Percentiles rank a stretch among this genome's conserved stretches.
Evolutionary conservation across 2,888 invertebrate species (phyloP).

Genomic region (Vannuccia rotundouncinata): DNA sequence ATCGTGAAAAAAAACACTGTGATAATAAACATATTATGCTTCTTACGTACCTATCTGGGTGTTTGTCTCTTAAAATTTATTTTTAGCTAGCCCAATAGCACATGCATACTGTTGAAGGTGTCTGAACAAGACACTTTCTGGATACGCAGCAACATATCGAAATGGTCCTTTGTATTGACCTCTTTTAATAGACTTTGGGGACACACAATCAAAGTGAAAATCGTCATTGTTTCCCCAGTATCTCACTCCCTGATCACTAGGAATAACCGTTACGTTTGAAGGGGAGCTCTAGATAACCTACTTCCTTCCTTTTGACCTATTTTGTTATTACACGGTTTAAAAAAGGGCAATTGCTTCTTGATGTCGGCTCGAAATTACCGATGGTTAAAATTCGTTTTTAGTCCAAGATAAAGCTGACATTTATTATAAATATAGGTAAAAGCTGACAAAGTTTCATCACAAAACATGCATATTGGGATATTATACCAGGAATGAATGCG

Average conservation of each 20-base stretch:
- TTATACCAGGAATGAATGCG: too few species aligned
- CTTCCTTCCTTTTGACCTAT: neutral
- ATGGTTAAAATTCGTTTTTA: neutral
- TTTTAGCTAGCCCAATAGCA: neutral
- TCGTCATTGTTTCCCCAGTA: constrained; percentile 24
- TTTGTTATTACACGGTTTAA: neutral
- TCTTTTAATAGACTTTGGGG: neutral
- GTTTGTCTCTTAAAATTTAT: neutral
- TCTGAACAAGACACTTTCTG: neutral
- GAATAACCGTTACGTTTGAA: neutral
- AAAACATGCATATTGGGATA: too few species aligned
- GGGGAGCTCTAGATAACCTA: neutral
- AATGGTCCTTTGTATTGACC: neutral
- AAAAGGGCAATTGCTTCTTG: neutral
- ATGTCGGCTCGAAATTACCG: neutral
- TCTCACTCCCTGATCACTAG: neutral
- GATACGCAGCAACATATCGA: neutral
- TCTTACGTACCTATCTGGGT: neutral
- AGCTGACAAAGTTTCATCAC: too few species aligned
- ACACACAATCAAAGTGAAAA: constrained; percentile 5
- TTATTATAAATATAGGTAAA: too few species aligned
- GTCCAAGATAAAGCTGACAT: too few species aligned
- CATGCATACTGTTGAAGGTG: neutral
- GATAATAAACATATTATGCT: constrained; percentile 10
- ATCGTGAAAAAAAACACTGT: neutral